Base-by-base conservation (phyloP, 1,140 invertebrate species). In the Lineus longissimus region DNA sequence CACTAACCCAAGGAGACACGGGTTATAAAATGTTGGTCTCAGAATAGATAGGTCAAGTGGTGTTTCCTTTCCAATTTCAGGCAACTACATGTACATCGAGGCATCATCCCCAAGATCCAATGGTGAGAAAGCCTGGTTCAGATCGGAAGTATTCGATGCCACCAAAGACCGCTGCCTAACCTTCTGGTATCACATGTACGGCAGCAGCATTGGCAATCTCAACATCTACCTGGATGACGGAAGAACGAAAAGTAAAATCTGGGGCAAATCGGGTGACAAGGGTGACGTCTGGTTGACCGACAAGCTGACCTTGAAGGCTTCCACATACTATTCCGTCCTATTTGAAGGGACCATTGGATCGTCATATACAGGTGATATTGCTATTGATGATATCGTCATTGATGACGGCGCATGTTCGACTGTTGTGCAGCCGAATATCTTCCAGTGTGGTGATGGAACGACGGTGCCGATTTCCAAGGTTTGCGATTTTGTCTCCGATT, bases 111-210 rank as follows among this genome's bases (percentile, higher is more conserved):
- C 25, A 27, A 56, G 73, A 27, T 43, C 57, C 36, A 58, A 66
- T 23, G 72, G 71, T 23, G 74, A 81, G 63, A 76, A 71, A 45
- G 78, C 78, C 4, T 56, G 69, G 29, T 62, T 78, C n/a, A 51
- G 47, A 23, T 51, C 47, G 6, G 47, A 51, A n/a, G 25, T 9
- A 51, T 27, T 51, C n/a, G 25, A 27, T 27, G 19, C 6, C n/a
- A 23, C 47, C n/a, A 19, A 51, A 51, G 47, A 51, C n/a, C 47
- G 47, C 4, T 51, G 47, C n/a, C n/a, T 76, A 36, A 65, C 68
- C 2, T 90, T 92, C 74, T 92, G 86, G 84, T 87, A 82, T 70
- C 89, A 91, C 70, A 91, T 91, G 90, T 90, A 85, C 70, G 90
- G 90, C 25, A 15, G 1, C 15, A 63, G 63, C 29, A 62, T 71